Base-by-base conservation (phyloP, 2,113 vertebrate genomes). In the Cathartes aura region DNA sequence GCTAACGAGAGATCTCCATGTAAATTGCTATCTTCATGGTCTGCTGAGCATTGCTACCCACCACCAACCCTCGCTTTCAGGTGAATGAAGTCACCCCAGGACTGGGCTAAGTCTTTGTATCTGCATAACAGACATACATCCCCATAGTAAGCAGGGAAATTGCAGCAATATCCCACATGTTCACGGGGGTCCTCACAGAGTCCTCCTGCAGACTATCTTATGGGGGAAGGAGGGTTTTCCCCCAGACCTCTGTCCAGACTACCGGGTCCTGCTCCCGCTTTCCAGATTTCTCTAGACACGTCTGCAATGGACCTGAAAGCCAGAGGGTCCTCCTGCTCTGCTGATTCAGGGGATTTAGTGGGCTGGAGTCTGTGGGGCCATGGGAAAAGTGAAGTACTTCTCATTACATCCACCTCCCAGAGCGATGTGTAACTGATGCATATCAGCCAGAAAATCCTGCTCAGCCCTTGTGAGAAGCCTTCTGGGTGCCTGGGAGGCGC, bases 401-500 rank as follows among this genome's bases (percentile, higher is more conserved):
- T 88, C 3, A 1, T 34, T 48, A 75, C 32, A 91, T 47, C 52
- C 18, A 17, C 14, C 34, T 30, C 64, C n/a, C 12, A 19, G 55
- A 66, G 38, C 0, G 2, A 38, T 18, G 26, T 56, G 90, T 52
- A 87, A 81, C 47, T 89, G 86, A 92, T 94, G 83, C 59, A 7
- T 82, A 91, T 82, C 91, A 82, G 91, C 83, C 83, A 94, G 91
- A 92, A 96, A 95, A 94, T 89, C 80, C 93, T 87, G 83, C 83
- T 91, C 48, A 82, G 87, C 73, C 58, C 50, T 95, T 91, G 17
- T 2, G 0, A 92, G 72, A 50, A 95, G 76, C 30, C 68, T 87
- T 84, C 72, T 3, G 2, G 56, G 50, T 85, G 50, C 74, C 89
- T 87, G 81, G 94, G 89, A 95, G 87, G 78, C 91, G 74, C 62